Conservation (phyloP, 2,888 invertebrate genomes). For the Hyposoter didymator region DNA sequence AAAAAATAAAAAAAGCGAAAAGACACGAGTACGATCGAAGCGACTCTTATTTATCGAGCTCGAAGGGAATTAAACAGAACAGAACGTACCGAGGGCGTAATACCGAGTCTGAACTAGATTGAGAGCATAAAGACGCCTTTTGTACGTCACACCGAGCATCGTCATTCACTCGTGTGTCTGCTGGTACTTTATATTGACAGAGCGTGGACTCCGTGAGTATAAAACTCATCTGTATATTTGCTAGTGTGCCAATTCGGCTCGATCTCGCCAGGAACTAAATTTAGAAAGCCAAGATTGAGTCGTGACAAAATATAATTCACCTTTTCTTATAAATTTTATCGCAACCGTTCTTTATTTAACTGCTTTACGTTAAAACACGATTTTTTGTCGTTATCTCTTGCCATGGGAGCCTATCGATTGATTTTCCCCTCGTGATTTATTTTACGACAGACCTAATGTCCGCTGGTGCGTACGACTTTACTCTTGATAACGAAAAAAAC, state of each 20-base stretch:
- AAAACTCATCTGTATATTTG: conserved; percentile 38
- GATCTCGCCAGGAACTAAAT: conserved; percentile 49
- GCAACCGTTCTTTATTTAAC: background rate
- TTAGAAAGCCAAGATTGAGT: conserved; percentile 40
- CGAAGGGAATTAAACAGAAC: conserved; percentile 40
- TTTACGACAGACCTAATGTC: background rate
- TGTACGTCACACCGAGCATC: conserved; percentile 57
- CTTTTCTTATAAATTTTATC: conserved; percentile 45
- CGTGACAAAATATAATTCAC: conserved; percentile 35
- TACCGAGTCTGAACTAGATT: conserved; percentile 58
- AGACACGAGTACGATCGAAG: conserved; percentile 16
- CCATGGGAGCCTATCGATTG: background rate
- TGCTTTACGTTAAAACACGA: background rate
- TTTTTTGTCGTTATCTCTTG: background rate
- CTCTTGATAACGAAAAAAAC: background rate
- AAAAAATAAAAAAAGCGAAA: background rate
- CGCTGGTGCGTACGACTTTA: background rate
- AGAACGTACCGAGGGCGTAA: conserved; percentile 38
- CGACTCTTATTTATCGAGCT: conserved; percentile 34
- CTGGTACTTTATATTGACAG: conserved; percentile 60
- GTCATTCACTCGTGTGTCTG: conserved; percentile 51
- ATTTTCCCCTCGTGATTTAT: background rate
- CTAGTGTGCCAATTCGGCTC: conserved; percentile 47
- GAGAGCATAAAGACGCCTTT: conserved; percentile 68
- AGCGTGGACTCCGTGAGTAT: conserved; percentile 51